Percentiles rank a stretch among this genome's conserved stretches.
Conservation (phyloP, 2,113 vertebrate species). For the Recurvirostra avosetta region DNA sequence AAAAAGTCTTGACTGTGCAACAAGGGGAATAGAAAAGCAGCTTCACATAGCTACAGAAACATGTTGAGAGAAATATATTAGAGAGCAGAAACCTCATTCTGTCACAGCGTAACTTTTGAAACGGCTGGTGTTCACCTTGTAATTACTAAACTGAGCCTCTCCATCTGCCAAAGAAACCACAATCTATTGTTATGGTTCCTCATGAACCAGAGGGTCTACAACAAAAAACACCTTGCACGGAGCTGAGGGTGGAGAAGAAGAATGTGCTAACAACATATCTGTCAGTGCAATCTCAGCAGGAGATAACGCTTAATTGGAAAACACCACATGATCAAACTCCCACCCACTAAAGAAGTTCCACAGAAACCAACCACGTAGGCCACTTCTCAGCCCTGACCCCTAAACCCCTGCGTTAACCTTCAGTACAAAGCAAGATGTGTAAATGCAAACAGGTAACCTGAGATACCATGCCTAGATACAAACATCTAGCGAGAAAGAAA, state of each 20-base stretch:
- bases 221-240: not conserved
- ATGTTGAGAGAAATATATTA: not conserved
- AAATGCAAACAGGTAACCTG: not conserved
- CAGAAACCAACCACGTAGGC: not conserved
- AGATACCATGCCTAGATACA: not conserved
- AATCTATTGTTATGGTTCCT: not conserved
- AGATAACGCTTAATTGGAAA: not conserved
- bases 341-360: not conserved
- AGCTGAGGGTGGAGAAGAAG: not conserved
- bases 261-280: not conserved
- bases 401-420: not conserved
- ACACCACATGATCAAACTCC: not conserved
- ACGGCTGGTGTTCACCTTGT: not conserved
- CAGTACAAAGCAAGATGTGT: not conserved
- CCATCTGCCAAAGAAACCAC: not conserved
- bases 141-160: not conserved
- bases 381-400: not conserved
- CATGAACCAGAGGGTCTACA: not conserved
- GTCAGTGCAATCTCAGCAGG: not conserved
- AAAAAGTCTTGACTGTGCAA: not conserved
- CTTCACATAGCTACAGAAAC: not conserved
- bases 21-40: not conserved
- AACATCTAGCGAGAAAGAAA: not conserved
- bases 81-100: not conserved
- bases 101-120: not conserved